phyloP scores from a whole-genome alignment of 2,797 vertebrate genomes.

The Sebastiscus albofasciatus region DNA sequence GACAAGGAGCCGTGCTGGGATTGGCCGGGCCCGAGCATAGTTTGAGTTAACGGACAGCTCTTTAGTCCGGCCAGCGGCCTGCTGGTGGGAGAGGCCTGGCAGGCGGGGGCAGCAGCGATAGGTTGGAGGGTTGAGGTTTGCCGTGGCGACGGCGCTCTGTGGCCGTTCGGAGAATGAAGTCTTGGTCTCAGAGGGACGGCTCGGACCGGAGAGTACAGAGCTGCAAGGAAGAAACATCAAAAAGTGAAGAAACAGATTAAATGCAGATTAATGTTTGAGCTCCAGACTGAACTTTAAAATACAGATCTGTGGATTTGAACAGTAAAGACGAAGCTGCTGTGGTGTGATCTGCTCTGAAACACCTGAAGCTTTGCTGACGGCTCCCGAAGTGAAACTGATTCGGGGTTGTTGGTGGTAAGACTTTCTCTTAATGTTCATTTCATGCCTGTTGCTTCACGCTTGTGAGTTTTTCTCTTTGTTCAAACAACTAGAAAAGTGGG shows the following conservation, averaged over 20 bases:
- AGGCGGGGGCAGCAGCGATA: constrained; percentile 73
- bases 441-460: not conserved
- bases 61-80: constrained; percentile 81
- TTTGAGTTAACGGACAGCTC: constrained; percentile 81
- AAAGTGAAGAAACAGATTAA: not conserved
- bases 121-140: constrained; percentile 87
- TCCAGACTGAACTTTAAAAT: not conserved
- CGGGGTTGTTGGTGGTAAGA: not conserved
- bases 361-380: not conserved
- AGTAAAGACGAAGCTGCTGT: no score
- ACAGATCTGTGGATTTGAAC: not conserved
- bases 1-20: constrained; percentile 75
- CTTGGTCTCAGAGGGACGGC: constrained; percentile 89
- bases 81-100: constrained; percentile 83
- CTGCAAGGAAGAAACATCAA: constrained; percentile 69
- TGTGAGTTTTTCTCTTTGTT: not conserved
- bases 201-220: constrained; percentile 93
- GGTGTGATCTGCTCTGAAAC: not conserved
- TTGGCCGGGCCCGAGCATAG: constrained; percentile 72
- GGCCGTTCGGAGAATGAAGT: constrained; percentile 84
- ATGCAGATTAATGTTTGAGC: no score
- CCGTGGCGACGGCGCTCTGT: constrained; percentile 84
- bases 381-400: not conserved
- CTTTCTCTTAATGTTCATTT: not conserved
- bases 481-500: not conserved